Base-by-base conservation (phyloP, 2,888 invertebrate species). In the Homarus gammarus region DNA sequence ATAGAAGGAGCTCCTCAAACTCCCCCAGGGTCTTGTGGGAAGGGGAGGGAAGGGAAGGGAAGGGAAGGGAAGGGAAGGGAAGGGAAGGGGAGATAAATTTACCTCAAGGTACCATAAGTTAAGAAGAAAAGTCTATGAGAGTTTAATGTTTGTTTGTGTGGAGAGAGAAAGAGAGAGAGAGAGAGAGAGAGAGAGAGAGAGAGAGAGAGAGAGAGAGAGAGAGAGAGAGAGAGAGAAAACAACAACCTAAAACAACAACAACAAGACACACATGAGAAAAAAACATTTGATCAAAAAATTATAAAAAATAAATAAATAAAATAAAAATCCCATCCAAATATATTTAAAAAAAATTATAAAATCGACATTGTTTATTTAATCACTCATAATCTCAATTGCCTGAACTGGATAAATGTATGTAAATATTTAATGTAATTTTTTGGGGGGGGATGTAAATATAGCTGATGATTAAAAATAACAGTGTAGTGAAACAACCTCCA, bases 111-210 rank as follows among this genome's bases (percentile, higher is more conserved):
- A 33, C 36, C 31, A 31, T 6, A 38, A 18, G 72, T 5, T 3
- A 18, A 31, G 18, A 72, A 38, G 10, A 72, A 33, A 18, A 72
- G 72, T 33, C 33, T 36, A 38, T 36, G 72, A 38, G 38, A 72
- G 72, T 33, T 1, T 72, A 38, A 12, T 33, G 36, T 72, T 6
- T 27, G 36, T 27, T 5, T 68, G 68, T 68, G 18, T 68, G 68
- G 68, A 33, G 27, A 31, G 68, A 68, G 68, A 68, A 27, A 61
- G 61, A 61, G 27, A n/a, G 61, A 61, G 61, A 61, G 61, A 61
- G 18, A 61, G 61, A 61, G 27, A 61, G 22, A 22, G 61, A 61
- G 61, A 61, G 27, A 61, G 22, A 61, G 61, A 61, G 61, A 61
- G 27, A 61, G 61, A 61, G 27, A 61, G 22, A 61, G 18, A 61